phyloP scores from a whole-genome alignment of 2,797 vertebrate species.

The Ibycter americanus region DNA sequence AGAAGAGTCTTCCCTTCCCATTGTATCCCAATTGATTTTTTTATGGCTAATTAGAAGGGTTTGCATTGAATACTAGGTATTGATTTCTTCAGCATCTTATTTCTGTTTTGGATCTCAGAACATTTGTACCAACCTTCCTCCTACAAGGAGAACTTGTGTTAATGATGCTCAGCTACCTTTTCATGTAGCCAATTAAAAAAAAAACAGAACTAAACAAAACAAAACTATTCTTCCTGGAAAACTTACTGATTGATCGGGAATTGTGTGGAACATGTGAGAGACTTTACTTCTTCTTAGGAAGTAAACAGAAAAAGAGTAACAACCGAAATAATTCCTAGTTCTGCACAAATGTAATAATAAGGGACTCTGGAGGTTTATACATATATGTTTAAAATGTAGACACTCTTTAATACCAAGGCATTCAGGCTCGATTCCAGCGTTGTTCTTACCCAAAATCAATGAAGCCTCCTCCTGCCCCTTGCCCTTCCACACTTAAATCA shows the following conservation, averaged over 20 bases:
- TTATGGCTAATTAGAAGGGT: not conserved
- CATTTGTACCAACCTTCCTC: not conserved
- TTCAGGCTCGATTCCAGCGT: not conserved
- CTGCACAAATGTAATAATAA: accelerated
- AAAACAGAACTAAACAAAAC: not conserved
- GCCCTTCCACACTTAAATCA: not conserved
- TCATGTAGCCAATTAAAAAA: not conserved
- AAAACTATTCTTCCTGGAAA: not conserved
- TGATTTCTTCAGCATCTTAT: conserved; percentile 20
- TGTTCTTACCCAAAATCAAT: not conserved
- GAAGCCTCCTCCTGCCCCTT: not conserved
- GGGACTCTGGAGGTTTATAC: not conserved
- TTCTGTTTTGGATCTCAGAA: conserved; percentile 3
- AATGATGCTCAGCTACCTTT: not conserved
- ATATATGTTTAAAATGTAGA: not conserved
- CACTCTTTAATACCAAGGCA: not conserved
- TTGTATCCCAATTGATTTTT: not conserved
- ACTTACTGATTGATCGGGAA: not conserved
- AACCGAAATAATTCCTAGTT: not conserved
- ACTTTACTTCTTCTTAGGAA: not conserved
- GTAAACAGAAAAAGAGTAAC: not conserved
- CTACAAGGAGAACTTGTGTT: not conserved
- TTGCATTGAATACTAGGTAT: conserved; percentile 24
- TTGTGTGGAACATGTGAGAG: not conserved
- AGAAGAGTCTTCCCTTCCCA: not conserved